Evolutionary conservation across 2,797 vertebrate genomes (phyloP).

Genomic region (Hemitrygon akajei): DNA sequence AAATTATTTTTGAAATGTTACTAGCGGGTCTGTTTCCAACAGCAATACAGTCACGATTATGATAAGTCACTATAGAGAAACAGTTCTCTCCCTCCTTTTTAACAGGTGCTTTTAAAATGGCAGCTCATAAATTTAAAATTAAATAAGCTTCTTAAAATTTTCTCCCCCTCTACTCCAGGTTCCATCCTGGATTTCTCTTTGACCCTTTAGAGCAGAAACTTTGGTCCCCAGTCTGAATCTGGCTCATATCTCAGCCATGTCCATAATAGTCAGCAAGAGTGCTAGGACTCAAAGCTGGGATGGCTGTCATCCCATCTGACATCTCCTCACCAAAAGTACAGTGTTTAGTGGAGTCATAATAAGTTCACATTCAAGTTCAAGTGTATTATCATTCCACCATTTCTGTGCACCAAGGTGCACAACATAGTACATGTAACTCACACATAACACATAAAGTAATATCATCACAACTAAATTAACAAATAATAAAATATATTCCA

Average conservation of each 20-base stretch:
- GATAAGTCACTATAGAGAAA: not conserved
- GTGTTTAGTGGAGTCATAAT: not conserved
- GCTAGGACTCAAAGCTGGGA: not conserved
- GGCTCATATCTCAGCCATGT: not conserved
- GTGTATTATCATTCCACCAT: no score
- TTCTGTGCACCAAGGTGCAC: no score
- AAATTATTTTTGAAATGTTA: not conserved
- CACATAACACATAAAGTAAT: no score
- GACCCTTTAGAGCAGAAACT: not conserved
- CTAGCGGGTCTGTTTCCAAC: not conserved
- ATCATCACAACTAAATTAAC: no score
- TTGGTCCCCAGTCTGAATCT: not conserved
- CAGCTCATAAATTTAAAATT: not conserved
- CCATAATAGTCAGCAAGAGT: not conserved
- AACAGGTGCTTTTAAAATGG: not conserved
- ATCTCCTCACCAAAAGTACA: not conserved
- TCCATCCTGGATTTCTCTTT: not conserved
- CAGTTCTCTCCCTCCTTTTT: not conserved
- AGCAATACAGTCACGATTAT: not conserved
- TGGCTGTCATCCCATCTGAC: not conserved
- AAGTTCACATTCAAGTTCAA: no score
- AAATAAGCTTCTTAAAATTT: not conserved
- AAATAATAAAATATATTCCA: no score
- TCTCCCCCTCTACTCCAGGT: not conserved
- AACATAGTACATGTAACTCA: no score